Conservation (phyloP, 2,888 invertebrate species). For the Neuroscelio doddi region DNA sequence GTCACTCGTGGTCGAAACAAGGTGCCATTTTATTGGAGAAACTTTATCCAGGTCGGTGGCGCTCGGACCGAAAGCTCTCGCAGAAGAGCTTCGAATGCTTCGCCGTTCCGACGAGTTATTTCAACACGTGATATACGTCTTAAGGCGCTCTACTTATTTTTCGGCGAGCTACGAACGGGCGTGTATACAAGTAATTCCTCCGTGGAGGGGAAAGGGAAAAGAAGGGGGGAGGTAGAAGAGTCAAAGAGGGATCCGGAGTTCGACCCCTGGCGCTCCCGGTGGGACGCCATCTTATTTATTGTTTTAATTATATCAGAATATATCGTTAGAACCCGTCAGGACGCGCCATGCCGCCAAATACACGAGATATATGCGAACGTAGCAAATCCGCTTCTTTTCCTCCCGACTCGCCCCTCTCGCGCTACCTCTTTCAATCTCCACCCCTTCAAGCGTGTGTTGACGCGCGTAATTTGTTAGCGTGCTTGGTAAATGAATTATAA, state of each 20-base stretch:
- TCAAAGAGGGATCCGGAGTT: slow-evolving; percentile 55
- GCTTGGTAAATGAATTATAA: slow-evolving; percentile 61
- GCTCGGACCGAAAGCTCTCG: slow-evolving; percentile 20
- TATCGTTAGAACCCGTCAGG: slow-evolving; percentile 71
- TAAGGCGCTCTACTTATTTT: slow-evolving; percentile 54
- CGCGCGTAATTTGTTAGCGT: slow-evolving; percentile 63
- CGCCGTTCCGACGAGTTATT: slow-evolving; percentile 49
- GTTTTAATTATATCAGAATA: slow-evolving; percentile 73
- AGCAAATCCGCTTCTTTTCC: slow-evolving; percentile 27
- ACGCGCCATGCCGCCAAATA: slow-evolving; percentile 67
- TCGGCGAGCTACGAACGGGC: slow-evolving; percentile 38
- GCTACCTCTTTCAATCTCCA: slow-evolving; percentile 31
- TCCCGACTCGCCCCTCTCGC: slow-evolving; percentile 29
- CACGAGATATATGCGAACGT: slow-evolving; percentile 55
- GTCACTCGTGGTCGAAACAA: slow-evolving; percentile 13
- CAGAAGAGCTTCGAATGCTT: slow-evolving; percentile 15
- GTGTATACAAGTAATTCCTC: slow-evolving; percentile 43
- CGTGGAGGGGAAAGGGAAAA: slow-evolving; percentile 22
- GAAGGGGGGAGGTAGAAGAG: slow-evolving; percentile 18
- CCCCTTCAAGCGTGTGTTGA: slow-evolving; percentile 53
- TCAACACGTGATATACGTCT: slow-evolving; percentile 50
- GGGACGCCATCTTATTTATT: slow-evolving; percentile 72
- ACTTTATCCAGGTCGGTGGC: slow-evolving; percentile 32
- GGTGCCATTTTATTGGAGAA: slow-evolving; percentile 41
- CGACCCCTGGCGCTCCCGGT: slow-evolving; percentile 71